Evolutionary conservation across 2,888 invertebrate species (phyloP).

Genomic region (Zaprionus obscuricornis): DNA sequence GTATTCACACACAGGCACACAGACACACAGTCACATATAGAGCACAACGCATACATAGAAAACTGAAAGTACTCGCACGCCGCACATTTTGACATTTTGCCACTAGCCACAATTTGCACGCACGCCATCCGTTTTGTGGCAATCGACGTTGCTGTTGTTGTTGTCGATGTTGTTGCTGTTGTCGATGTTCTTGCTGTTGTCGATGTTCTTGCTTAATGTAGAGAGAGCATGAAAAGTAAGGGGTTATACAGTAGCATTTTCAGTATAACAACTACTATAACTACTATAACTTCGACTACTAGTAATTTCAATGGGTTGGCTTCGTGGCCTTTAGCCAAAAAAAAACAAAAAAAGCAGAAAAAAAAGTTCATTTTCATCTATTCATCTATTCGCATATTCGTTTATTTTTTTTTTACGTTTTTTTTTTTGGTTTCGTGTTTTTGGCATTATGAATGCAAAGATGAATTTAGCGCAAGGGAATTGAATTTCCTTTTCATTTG

Average conservation of each 20-base stretch:
- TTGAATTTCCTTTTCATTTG: slow-evolving; percentile 24
- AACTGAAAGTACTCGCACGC: background rate
- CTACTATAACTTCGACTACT: too few relatives aligned
- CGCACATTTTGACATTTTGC: background rate
- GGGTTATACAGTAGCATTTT: too few relatives aligned
- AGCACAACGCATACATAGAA: background rate
- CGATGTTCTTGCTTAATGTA: background rate
- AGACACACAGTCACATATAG: too few relatives aligned
- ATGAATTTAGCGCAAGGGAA: slow-evolving; percentile 48
- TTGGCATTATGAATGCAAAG: slow-evolving; percentile 46
- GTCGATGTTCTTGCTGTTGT: background rate
- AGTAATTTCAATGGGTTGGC: too few relatives aligned
- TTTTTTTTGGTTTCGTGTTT: slow-evolving; percentile 23
- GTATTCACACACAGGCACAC: too few relatives aligned
- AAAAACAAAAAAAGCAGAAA: too few relatives aligned
- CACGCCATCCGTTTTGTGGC: slow-evolving; percentile 42
- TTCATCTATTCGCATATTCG: slow-evolving; percentile 6
- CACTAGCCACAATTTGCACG: slow-evolving; percentile 65
- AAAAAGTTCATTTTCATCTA: too few relatives aligned
- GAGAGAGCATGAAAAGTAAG: too few relatives aligned
- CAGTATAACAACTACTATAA: too few relatives aligned
- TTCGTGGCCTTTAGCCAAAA: too few relatives aligned
- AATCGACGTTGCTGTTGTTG: background rate
- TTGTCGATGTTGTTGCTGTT: background rate
- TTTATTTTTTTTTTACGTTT: background rate